Percentiles rank a stretch among this genome's conserved stretches.
These are phyloP conservation scores for Drosophila ficusphila DNA, from an alignment of 1,140 invertebrate species.

Conservation along the genomic window DNA sequence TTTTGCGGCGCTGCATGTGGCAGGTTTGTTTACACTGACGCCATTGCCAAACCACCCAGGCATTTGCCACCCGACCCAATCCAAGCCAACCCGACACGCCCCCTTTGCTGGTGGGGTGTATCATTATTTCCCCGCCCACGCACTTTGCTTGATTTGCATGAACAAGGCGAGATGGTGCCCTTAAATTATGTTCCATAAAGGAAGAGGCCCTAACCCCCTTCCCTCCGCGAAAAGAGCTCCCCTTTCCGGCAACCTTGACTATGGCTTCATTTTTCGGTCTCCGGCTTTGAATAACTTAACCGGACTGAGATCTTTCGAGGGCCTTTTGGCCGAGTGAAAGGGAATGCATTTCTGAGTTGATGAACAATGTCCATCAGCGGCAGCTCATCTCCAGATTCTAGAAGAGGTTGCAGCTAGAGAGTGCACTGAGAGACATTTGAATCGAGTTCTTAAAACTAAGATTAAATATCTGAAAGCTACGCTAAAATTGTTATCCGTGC, in stretches of 20 bases:
- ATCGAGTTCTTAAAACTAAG: background rate
- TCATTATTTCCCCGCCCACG: conserved; percentile 65
- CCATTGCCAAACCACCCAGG: conserved; percentile 41
- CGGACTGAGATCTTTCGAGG: conserved; percentile 19
- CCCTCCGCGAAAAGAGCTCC: background rate
- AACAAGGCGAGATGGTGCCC: conserved; percentile 57
- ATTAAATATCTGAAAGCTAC: no score
- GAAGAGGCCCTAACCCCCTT: background rate
- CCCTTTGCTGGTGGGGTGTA: conserved; percentile 46
- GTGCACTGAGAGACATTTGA: background rate
- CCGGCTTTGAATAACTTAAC: conserved; percentile 62
- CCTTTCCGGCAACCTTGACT: conserved; percentile 36
- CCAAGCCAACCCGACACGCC: background rate
- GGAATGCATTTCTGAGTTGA: conserved; percentile 56
- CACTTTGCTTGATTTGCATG: conserved; percentile 81
- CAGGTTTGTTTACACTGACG: conserved; percentile 76
- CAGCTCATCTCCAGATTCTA: conserved; percentile 2
- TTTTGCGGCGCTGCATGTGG: conserved; percentile 78
- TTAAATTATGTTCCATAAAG: conserved; percentile 17
- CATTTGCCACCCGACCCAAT: conserved; percentile 24
- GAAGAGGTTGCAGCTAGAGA: background rate
- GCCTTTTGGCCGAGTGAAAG: conserved; percentile 11
- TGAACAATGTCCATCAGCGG: conserved; percentile 66
- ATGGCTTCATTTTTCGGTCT: conserved; percentile 68
- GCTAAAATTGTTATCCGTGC: no score